These are phyloP conservation scores for Diplodus puntazzo DNA, from an alignment of 2,797 vertebrate species.

Conservation along the genomic window DNA sequence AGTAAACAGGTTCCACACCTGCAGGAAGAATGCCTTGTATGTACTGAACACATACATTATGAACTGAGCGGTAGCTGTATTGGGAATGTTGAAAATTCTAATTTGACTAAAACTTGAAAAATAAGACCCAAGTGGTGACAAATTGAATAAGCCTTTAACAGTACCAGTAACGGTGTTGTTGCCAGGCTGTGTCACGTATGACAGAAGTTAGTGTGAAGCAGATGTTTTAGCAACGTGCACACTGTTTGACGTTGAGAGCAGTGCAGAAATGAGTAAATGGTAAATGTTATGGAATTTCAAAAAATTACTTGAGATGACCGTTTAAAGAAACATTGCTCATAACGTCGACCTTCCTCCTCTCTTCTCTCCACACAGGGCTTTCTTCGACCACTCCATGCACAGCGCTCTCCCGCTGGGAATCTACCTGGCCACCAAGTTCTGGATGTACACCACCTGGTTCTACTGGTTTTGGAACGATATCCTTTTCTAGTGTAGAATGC, in stretches of 20 bases:
- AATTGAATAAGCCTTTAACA: background rate
- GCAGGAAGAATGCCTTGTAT: slow-evolving; percentile 14
- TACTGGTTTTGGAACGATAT: slow-evolving; percentile 99
- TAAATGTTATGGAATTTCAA: background rate
- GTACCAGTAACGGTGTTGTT: background rate
- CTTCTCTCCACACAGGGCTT: slow-evolving; percentile 87
- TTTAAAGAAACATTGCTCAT: background rate
- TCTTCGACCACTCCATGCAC: slow-evolving; percentile 99
- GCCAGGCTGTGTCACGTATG: background rate
- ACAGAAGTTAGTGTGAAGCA: background rate
- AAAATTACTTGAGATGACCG: background rate
- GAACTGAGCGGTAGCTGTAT: background rate
- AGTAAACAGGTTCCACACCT: slow-evolving; percentile 13
- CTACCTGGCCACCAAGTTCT: slow-evolving; percentile 99
- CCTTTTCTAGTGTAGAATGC: slow-evolving; percentile 63
- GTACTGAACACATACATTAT: background rate
- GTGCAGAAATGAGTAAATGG: background rate
- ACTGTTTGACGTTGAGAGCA: background rate
- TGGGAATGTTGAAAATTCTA: background rate
- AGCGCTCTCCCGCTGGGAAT: slow-evolving; percentile 98
- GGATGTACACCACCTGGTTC: slow-evolving; percentile 99
- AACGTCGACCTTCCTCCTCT: background rate
- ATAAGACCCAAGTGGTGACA: no score
- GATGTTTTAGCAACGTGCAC: background rate
- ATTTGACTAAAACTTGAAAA: background rate